Base-by-base conservation (phyloP, 2,797 vertebrate species). In the Sylvia borin region DNA sequence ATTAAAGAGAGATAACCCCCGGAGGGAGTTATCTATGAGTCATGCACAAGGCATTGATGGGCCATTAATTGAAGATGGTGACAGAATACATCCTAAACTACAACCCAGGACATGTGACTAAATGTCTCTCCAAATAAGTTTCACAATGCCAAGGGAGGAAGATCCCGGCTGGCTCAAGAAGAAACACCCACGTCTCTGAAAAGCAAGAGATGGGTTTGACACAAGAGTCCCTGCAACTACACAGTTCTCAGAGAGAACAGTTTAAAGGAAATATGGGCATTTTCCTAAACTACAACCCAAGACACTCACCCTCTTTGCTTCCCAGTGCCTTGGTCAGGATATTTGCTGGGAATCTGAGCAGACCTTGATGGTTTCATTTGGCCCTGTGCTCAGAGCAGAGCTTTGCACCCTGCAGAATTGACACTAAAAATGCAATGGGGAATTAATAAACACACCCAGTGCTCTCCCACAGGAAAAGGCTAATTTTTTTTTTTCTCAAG, bases 71-170 rank as follows among this genome's bases (percentile, higher is more conserved):
- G 36, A 36, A 36, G 36, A 36, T 36, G 36, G 36, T 36, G 36
- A 36, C 10, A 36, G 36, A 36, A 36, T 10, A 36, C 36, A 36
- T 36, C 36, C 36, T 36, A 36, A 36, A 36, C 36, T 36, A 36
- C 36, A 36, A 36, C 36, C 36, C 36, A 36, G 36, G 36, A 36
- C n/a, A n/a, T n/a, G n/a, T n/a, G n/a, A n/a, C n/a, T n/a, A n/a
- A n/a, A n/a, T n/a, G n/a, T n/a, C n/a, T n/a, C n/a, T n/a, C 16
- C 1, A 2, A 29, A 43, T 3, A 10, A 22, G 2, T 48, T 74
- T 78, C 42, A 8, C 5, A 48, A 20, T 0, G 0, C 20, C 6
- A 9, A 34, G 5, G 20, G 27, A 82, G 66, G 47, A 74, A 47
- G 31, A 26, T 32, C 13, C 53, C 51, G 21, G 29, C 29, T n/a